Conservation (phyloP, 1,140 invertebrate species). For the Tetragonula clypearis region DNA sequence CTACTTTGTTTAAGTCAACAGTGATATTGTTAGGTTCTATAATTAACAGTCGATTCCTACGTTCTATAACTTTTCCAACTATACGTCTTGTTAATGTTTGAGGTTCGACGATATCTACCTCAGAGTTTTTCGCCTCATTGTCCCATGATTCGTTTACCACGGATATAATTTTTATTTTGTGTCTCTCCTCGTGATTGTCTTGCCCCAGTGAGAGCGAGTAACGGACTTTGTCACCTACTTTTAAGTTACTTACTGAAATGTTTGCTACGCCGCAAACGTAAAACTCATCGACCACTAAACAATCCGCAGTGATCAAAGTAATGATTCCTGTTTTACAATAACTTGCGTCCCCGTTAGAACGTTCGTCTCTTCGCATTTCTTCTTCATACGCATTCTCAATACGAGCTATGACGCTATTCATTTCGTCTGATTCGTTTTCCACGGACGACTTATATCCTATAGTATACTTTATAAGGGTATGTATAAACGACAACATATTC, state of each 20-base stretch:
- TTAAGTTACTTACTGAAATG: slow-evolving; percentile 49
- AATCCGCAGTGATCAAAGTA: slow-evolving; percentile 57
- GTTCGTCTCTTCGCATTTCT: slow-evolving; percentile 7
- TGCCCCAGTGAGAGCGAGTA: slow-evolving; percentile 67
- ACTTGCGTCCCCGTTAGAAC: slow-evolving; percentile 55
- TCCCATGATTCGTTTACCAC: slow-evolving; percentile 67
- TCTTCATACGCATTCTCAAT: slow-evolving; percentile 43
- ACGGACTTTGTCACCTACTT: slow-evolving; percentile 69
- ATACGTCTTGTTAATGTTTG: slow-evolving; percentile 80
- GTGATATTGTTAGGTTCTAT: slow-evolving; percentile 81
- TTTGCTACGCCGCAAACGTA: slow-evolving; percentile 67
- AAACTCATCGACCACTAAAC: slow-evolving; percentile 72
- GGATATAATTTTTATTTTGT: slow-evolving; percentile 71
- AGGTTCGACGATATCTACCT: slow-evolving; percentile 13
- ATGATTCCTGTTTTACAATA: slow-evolving; percentile 71
- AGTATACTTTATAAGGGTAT: slow-evolving; percentile 46
- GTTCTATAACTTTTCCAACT: slow-evolving; percentile 81
- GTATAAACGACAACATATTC: slow-evolving; percentile 69
- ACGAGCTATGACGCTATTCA: slow-evolving; percentile 57
- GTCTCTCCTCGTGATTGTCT: slow-evolving; percentile 55
- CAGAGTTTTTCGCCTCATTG: slow-evolving; percentile 14
- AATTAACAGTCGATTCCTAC: slow-evolving; percentile 80
- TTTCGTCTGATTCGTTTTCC: slow-evolving; percentile 40
- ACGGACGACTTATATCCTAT: slow-evolving; percentile 10
- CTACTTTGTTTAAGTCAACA: slow-evolving; percentile 83